Percentiles rank a stretch among this genome's conserved stretches.
Evolutionary conservation across 2,888 invertebrate genomes (phyloP).

Genomic region (Teleiodes luculella): DNA sequence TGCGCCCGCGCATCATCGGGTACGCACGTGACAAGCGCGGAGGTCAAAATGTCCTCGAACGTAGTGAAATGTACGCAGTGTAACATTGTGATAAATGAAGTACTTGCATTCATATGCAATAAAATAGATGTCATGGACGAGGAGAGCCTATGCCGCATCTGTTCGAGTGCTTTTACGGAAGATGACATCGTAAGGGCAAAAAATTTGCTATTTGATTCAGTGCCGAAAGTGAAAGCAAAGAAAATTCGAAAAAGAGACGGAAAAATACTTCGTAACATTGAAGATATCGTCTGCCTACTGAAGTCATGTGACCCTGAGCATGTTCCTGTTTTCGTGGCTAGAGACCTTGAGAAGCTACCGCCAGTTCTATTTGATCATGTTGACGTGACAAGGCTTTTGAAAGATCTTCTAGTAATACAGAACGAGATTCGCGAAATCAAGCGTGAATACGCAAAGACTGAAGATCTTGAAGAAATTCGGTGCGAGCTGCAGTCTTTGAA

Average conservation of each 20-base stretch:
- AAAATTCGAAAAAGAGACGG: slow-evolving; percentile 14
- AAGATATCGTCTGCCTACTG: slow-evolving; percentile 16
- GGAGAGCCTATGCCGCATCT: slow-evolving; percentile 12
- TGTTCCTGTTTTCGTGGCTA: slow-evolving; percentile 19
- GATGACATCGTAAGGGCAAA: slow-evolving; percentile 14
- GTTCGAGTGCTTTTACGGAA: slow-evolving; percentile 16
- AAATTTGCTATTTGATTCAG: slow-evolving; percentile 12
- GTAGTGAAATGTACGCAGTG: no score
- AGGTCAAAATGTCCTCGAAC: no score
- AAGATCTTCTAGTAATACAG: slow-evolving; percentile 17
- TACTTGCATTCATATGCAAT: no score
- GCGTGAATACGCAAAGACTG: slow-evolving; percentile 11
- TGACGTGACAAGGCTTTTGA: slow-evolving; percentile 18
- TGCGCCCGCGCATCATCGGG: no score
- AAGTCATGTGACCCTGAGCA: slow-evolving; percentile 17
- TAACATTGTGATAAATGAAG: no score
- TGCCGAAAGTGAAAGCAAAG: slow-evolving; percentile 10
- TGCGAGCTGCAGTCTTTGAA: slow-evolving; percentile 13
- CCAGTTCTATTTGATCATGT: slow-evolving; percentile 21
- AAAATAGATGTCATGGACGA: slow-evolving; percentile 20
- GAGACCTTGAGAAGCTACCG: slow-evolving; percentile 20
- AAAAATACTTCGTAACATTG: slow-evolving; percentile 14
- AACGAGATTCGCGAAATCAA: slow-evolving; percentile 11
- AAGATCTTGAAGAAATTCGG: slow-evolving; percentile 9
- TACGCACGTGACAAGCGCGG: no score